These are phyloP conservation scores for Elegia similella DNA, from an alignment of 2,888 invertebrate genomes.

Conservation along the genomic window DNA sequence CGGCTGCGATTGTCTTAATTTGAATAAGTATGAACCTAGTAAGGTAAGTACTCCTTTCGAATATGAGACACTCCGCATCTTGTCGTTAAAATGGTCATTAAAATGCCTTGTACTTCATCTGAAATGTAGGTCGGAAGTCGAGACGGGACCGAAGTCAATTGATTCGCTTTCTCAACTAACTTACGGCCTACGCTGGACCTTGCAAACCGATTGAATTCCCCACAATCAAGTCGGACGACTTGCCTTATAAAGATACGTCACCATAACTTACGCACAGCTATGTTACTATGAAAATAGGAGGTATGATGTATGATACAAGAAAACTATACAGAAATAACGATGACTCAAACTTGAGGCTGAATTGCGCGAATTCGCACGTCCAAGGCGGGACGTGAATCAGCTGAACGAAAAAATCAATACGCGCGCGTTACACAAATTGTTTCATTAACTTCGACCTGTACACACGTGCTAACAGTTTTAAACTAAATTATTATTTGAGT, in stretches of 20 bases:
- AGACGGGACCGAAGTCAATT: constrained; percentile 26
- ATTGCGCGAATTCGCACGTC: constrained; percentile 56
- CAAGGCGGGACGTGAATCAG: constrained; percentile 57
- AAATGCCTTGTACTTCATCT: neutral
- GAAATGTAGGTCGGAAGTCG: constrained; percentile 13
- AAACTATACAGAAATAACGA: constrained; percentile 52
- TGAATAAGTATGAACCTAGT: too few species aligned
- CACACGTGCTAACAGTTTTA: constrained; percentile 4
- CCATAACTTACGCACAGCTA: constrained; percentile 25
- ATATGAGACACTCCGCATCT: too few species aligned
- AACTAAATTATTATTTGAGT: constrained; percentile 16
- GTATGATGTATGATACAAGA: constrained; percentile 32
- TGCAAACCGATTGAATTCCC: constrained; percentile 20
- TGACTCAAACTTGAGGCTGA: constrained; percentile 56
- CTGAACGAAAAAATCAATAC: constrained; percentile 74
- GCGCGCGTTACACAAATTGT: constrained; percentile 35
- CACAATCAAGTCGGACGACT: constrained; percentile 19
- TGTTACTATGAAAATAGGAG: constrained; percentile 29
- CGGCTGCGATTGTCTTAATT: too few species aligned
- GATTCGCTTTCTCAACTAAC: constrained; percentile 34
- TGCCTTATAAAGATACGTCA: constrained; percentile 32
- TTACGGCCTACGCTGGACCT: constrained; percentile 32
- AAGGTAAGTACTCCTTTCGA: too few species aligned
- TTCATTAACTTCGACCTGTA: constrained; percentile 23
- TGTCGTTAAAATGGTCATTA: neutral